Conservation (phyloP, 2,113 vertebrate species). For the Glaucomys volans region DNA sequence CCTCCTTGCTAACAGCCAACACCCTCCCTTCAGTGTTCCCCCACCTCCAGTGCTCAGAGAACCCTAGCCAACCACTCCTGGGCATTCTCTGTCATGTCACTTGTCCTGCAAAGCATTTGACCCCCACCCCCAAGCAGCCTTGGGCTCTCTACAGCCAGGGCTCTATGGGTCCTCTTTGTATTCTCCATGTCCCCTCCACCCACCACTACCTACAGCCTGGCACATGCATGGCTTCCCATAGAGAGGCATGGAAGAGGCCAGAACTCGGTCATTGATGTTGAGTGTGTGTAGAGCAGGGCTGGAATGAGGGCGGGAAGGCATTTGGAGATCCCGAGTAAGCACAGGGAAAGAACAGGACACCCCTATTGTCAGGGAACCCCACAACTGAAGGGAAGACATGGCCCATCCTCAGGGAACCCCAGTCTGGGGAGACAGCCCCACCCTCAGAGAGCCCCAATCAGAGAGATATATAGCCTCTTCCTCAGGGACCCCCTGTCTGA, state of each 20-base stretch:
- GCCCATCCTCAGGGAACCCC: background rate
- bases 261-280: background rate
- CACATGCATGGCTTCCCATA: background rate
- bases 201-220: background rate
- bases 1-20: background rate
- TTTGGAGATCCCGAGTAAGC: background rate
- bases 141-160: background rate
- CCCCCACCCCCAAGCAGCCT: background rate
- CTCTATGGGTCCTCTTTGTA: background rate
- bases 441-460: background rate
- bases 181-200: fast-evolving
- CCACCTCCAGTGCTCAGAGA: background rate
- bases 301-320: no score
- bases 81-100: background rate
- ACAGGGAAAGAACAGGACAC: fast-evolving
- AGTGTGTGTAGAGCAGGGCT: fast-evolving
- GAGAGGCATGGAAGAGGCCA: background rate
- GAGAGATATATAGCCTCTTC: fast-evolving
- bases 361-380: background rate
- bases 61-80: background rate
- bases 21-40: no score
- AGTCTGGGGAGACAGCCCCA: background rate
- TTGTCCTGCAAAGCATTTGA: background rate
- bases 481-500: background rate
- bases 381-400: background rate